Base-by-base conservation (phyloP, 1,140 invertebrate species). In the Leptestheria dahalacensis region DNA sequence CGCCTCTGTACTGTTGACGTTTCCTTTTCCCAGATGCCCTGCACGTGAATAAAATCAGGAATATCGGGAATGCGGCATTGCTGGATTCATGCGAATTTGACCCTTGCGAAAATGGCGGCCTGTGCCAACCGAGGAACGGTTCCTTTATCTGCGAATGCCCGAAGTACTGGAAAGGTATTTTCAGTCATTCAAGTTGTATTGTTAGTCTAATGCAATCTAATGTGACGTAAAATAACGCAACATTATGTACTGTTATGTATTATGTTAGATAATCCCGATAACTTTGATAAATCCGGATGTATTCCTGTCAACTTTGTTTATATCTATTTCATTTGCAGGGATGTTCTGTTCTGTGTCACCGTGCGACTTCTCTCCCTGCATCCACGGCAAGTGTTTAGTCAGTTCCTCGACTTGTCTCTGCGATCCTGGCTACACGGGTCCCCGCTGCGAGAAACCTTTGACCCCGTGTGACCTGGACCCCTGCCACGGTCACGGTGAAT, bases 401-500 rank as follows among this genome's bases (percentile, higher is more conserved):
- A 61, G 49, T 21, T 51, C 69, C 0, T 73, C 67, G 11, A 74
- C 74, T 28, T 81, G 74, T 64, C 66, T 68, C 15, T 84, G 82
- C 66, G 74, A 79, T 55, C 66, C 74, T 10, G 82, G 82, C 6
- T 86, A 80, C 68, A 73, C 72, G n/a, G 82, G 82, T 3, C 61
- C 68, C n/a, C 75, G 75, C 12, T 87, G 85, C 67, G 78, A 80
- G 24, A 73, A 79, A 62, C 75, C 77, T 59, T 72, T 78, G 15
- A 76, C 76, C 47, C 82, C 84, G 0, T 86, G 84, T 68, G 77
- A 79, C 57, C 69, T 77, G 0, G 78, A 79, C 61, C 84, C 85
- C 1, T 88, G 84, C 69, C 80, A 82, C 64, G 78, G 77, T 53
- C 72, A 82, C 29, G 84, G 85, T 4, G 75, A 77, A 46, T 88